A percentile compares a stretch with the other conserved stretches of the same genome.
Conservation (phyloP, 2,888 invertebrate species). For the Schizaphis graminum region DNA sequence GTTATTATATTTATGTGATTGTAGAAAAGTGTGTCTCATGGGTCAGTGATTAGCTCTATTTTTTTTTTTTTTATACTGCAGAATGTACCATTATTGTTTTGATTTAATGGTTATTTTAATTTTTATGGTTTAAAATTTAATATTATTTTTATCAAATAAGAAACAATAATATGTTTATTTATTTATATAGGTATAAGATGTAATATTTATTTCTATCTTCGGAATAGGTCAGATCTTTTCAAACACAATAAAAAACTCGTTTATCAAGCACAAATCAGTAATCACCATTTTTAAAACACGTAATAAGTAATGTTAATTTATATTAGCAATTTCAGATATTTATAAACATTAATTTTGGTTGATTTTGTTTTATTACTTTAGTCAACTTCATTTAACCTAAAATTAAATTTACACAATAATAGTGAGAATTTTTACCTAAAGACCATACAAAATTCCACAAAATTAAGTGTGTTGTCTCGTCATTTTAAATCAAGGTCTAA, state of each 20-base stretch:
- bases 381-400: neutral
- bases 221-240: neutral
- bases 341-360: neutral
- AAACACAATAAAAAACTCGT: neutral
- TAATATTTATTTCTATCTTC: neutral
- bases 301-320: neutral
- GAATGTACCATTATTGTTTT: neutral
- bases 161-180: neutral
- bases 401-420: neutral
- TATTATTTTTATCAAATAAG: neutral
- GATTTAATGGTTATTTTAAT: neutral
- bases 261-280: neutral
- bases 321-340: neutral
- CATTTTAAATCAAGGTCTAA: neutral
- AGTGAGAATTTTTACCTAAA: neutral
- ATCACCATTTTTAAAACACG: neutral
- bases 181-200: neutral
- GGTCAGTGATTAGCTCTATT: neutral
- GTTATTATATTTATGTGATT: neutral
- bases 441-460: neutral
- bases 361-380: neutral
- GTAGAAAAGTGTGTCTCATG: neutral
- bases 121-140: neutral
- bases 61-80: neutral
- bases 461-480: neutral